Conservation (phyloP, 2,888 invertebrate species). For the Sabellastarte sp. region DNA sequence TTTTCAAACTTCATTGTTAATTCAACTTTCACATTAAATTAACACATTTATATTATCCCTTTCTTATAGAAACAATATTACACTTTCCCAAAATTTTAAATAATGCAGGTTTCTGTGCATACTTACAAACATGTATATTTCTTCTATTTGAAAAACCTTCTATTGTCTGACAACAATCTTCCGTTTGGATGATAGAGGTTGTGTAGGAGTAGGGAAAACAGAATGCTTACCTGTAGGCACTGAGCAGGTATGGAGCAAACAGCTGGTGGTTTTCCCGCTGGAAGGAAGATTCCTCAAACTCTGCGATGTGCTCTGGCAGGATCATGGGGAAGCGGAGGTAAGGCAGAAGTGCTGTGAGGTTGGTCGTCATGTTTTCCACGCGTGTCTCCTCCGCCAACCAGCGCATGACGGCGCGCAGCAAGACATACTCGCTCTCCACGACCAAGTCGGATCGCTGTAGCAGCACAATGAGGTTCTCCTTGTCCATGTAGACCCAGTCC, state of each 20-base stretch:
- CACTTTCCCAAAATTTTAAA: too few species aligned
- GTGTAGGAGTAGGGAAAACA: too few species aligned
- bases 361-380: conserved; percentile 58
- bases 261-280: conserved; percentile 30
- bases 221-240: conserved; percentile 52
- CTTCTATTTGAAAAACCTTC: too few species aligned
- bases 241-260: conserved; percentile 54
- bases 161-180: too few species aligned
- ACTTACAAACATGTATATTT: too few species aligned
- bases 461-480: conserved; percentile 74
- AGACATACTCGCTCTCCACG: conserved; percentile 81
- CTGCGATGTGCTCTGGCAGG: conserved; percentile 83
- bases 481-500: conserved; percentile 69
- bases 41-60: too few species aligned
- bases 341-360: conserved; percentile 65
- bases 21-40: too few species aligned
- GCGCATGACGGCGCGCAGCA: conserved; percentile 74
- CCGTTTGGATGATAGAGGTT: too few species aligned
- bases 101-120: too few species aligned
- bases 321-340: conserved; percentile 92
- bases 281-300: conserved; percentile 65
- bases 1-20: too few species aligned
- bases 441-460: conserved; percentile 79
- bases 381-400: conserved; percentile 71
- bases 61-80: too few species aligned